Base-by-base conservation (phyloP, 2,797 vertebrate species). In the Falco cherrug region DNA sequence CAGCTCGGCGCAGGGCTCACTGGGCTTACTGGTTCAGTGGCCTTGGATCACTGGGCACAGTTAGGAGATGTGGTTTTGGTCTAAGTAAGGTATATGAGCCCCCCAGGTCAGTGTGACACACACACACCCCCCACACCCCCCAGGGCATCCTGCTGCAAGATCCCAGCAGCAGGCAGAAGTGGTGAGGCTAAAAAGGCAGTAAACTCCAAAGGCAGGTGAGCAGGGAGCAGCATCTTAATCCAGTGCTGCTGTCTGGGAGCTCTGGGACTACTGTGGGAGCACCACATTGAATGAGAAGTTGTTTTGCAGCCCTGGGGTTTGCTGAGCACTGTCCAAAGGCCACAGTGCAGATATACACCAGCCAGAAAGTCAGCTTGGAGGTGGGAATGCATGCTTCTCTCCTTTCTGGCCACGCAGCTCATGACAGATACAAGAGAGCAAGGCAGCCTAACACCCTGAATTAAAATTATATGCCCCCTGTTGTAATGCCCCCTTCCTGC, bases 11-110 rank as follows among this genome's bases (percentile, higher is more conserved):
- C 26, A 21, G 51, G 48, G 19, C 31, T 65, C 1, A 2, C 48
- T 56, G 35, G 31, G 25, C 13, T 47, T 5, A 15, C 13, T 26
- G 17, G 31, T 39, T 78, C 0, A 0, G 4, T 1, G 5, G n/a
- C 22, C 43, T 56, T 1, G 2, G 37, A 13, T 71, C 16, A 4
- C 51, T 15, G 48, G 31, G 28, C 67, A 35, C 33, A 75, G 29
- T 41, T 50, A 39, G 39, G 56, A 79, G 41, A 33, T 1, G 1
- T 48, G 48, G 11, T 20, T 84, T 90, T 61, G 31, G 59, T 68
- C 48, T 67, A 47, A 81, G n/a, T 43, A 79, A 48, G n/a, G 63
- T 75, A 57, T 64, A 75, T 0, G 4, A 60, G 26, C 26, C 22
- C 29, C 16, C 3, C 12, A 28, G 31, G 6, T 64, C 37, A 13